A percentile compares a stretch with the other conserved stretches of the same genome.
Conservation (phyloP, 64 coral and sea anemone species). For the Montipora efflorescens region DNA sequence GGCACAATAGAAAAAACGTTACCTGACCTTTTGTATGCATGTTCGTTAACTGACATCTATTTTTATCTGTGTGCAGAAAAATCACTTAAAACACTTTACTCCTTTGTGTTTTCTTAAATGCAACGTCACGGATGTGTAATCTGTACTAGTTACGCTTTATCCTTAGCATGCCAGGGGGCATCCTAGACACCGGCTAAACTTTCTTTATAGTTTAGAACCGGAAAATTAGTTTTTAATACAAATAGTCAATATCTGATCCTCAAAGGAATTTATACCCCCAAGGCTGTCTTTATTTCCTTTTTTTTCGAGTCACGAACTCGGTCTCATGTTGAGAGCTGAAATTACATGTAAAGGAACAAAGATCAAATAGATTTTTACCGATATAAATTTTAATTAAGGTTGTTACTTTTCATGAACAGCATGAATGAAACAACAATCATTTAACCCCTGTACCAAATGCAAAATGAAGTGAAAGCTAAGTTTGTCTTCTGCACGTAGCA, state of each 20-base stretch:
- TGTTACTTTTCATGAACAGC: neutral
- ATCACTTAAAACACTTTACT: neutral
- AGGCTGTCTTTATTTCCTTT: neutral
- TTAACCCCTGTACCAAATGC: neutral
- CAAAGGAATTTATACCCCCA: neutral
- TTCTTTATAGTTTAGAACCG: constrained; percentile 17
- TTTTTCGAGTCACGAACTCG: neutral
- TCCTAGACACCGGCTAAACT: neutral
- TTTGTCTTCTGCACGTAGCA: neutral
- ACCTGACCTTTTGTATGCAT: neutral
- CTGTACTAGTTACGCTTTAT: too few species aligned
- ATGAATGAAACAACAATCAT: neutral
- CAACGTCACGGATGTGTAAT: too few species aligned
- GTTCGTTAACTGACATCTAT: neutral
- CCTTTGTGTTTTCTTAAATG: too few species aligned
- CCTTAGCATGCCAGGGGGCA: neutral
- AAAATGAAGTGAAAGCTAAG: neutral
- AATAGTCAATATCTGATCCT: neutral
- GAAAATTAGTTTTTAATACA: constrained; percentile 42
- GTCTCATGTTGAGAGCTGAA: neutral
- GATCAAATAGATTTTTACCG: neutral
- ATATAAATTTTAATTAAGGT: neutral
- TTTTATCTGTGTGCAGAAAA: neutral
- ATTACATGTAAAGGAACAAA: neutral
- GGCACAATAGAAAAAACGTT: neutral